These are phyloP conservation scores for Lamellibrachia columna DNA, from an alignment of 2,888 invertebrate species.

Conservation along the genomic window DNA sequence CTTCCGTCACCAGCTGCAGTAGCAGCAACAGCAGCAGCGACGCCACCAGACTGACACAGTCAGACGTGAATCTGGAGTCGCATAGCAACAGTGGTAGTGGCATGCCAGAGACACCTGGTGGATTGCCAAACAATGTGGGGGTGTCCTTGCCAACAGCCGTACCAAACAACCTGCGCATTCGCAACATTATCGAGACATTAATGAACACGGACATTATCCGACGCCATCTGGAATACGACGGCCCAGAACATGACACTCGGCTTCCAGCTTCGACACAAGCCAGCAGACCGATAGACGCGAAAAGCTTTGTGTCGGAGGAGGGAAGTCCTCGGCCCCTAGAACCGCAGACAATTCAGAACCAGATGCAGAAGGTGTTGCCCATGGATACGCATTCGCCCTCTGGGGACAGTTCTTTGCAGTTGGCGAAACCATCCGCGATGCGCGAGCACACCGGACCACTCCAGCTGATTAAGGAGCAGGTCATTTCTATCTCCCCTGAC, in stretches of 20 bases:
- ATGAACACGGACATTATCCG: constrained; percentile 23
- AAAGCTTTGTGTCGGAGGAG: background rate
- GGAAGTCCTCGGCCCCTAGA: background rate
- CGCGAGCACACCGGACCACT: background rate
- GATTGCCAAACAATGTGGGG: background rate
- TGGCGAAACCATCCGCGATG: background rate
- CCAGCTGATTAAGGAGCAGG: background rate
- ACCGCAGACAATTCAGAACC: background rate
- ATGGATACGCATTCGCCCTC: background rate
- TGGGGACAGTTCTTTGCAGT: background rate
- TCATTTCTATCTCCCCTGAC: background rate
- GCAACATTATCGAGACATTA: constrained; percentile 22
- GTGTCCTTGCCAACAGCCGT: background rate
- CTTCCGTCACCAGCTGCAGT: background rate
- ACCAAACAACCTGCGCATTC: constrained; percentile 20
- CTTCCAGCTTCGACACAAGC: background rate
- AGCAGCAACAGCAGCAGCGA: background rate
- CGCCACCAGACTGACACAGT: background rate
- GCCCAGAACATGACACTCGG: background rate
- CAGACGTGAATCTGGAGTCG: background rate
- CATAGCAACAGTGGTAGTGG: background rate
- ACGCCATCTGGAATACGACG: constrained; percentile 21
- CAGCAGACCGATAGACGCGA: background rate
- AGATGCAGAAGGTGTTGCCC: background rate
- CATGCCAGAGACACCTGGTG: background rate